phyloP scores from a whole-genome alignment of 2,113 vertebrate genomes.

The Apistogramma diplotaenia region DNA sequence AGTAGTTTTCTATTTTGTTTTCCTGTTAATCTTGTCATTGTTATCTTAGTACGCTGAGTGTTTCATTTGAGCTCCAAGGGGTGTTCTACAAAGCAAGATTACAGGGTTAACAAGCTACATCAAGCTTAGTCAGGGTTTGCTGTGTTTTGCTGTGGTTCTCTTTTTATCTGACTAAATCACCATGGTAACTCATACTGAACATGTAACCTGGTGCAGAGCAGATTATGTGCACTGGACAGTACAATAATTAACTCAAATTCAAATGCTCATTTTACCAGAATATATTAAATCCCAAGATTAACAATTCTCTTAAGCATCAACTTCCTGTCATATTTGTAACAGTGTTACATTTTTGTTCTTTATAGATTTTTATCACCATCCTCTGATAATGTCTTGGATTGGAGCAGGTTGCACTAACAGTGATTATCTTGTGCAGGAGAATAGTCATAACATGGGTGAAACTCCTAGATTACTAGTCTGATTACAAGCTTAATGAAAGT shows the following conservation, averaged over 20 bases:
- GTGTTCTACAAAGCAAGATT: no score
- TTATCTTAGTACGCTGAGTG: no score
- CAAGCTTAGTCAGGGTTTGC: no score
- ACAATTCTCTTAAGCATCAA: not conserved
- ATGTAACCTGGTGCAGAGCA: not conserved
- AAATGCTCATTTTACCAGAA: not conserved
- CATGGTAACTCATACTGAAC: not conserved
- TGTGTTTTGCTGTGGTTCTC: no score
- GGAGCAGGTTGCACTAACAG: not conserved
- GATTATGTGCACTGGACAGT: not conserved
- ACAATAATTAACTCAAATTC: not conserved
- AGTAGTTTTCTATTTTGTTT: not conserved
- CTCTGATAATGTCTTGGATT: not conserved
- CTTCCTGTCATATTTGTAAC: not conserved
- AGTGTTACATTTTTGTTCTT: not conserved
- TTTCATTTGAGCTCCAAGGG: no score
- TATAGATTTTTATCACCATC: not conserved
- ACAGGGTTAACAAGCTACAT: no score
- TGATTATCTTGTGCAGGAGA: not conserved
- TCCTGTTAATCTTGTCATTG: no score
- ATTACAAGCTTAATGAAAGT: no score
- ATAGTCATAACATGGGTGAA: no score
- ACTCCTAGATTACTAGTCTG: no score
- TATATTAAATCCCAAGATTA: not conserved
- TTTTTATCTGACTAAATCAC: not conserved